These are phyloP conservation scores for Amiota mariae DNA, from an alignment of 2,888 invertebrate species.

Conservation along the genomic window DNA sequence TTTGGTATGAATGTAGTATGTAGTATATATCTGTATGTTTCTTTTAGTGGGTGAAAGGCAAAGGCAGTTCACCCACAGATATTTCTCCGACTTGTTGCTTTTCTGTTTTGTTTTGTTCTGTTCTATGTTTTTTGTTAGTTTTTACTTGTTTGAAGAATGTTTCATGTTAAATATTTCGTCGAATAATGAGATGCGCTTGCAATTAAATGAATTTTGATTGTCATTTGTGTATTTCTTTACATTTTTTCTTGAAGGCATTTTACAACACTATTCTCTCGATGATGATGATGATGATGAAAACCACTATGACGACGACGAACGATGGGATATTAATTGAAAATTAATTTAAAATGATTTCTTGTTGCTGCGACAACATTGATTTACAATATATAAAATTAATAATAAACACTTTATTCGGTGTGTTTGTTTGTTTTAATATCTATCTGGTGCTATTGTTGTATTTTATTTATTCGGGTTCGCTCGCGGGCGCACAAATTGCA, in stretches of 20 bases:
- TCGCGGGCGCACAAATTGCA: slow-evolving; percentile 59
- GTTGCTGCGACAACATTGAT: neutral
- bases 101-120: neutral
- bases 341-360: neutral
- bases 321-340: neutral
- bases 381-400: neutral
- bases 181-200: neutral
- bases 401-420: neutral
- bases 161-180: too few relatives aligned
- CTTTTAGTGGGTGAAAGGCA: too few relatives aligned
- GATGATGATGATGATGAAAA: slow-evolving; percentile 2
- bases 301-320: neutral
- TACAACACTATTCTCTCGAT: neutral
- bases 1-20: too few relatives aligned
- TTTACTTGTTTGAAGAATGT: too few relatives aligned
- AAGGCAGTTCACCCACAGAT: too few relatives aligned
- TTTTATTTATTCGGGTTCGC: slow-evolving; percentile 45
- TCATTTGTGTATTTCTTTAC: slow-evolving; percentile 1
- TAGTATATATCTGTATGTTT: too few relatives aligned
- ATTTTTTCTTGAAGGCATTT: slow-evolving; percentile 24
- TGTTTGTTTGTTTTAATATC: slow-evolving; percentile 12
- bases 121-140: too few relatives aligned
- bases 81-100: neutral
- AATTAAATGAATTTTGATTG: slow-evolving; percentile 6
- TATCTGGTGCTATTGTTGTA: neutral